Conservation (phyloP, 2,113 vertebrate genomes). For the Laticauda colubrina region DNA sequence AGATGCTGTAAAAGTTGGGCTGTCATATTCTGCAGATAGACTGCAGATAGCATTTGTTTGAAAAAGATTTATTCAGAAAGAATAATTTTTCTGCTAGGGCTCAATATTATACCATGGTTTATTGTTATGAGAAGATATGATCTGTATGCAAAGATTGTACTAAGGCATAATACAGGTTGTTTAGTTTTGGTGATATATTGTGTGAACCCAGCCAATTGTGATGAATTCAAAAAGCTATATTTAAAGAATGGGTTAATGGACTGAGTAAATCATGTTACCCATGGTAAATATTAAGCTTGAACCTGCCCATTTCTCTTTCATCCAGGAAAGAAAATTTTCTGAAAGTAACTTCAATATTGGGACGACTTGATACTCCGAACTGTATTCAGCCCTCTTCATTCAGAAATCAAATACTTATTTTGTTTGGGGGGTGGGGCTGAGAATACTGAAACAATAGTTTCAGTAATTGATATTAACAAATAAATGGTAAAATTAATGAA, state of each 20-base stretch:
- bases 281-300: neutral
- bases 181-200: neutral
- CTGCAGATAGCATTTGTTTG: neutral
- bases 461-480: neutral
- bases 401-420: neutral
- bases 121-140: neutral
- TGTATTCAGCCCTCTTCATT: neutral
- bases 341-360: neutral
- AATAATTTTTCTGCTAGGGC: neutral
- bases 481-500: neutral
- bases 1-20: neutral
- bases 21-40: neutral
- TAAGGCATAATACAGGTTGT: neutral
- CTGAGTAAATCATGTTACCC: neutral
- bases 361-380: neutral
- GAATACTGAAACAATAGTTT: neutral
- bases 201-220: neutral
- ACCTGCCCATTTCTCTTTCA: neutral
- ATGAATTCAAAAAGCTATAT: neutral
- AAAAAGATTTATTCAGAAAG: conserved; percentile 2
- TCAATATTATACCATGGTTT: neutral
- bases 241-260: neutral
- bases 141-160: neutral
- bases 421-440: neutral
- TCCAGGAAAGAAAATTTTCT: neutral